Evolutionary conservation across 2,797 vertebrate species (phyloP).

Genomic region (Etheostoma perlongum): DNA sequence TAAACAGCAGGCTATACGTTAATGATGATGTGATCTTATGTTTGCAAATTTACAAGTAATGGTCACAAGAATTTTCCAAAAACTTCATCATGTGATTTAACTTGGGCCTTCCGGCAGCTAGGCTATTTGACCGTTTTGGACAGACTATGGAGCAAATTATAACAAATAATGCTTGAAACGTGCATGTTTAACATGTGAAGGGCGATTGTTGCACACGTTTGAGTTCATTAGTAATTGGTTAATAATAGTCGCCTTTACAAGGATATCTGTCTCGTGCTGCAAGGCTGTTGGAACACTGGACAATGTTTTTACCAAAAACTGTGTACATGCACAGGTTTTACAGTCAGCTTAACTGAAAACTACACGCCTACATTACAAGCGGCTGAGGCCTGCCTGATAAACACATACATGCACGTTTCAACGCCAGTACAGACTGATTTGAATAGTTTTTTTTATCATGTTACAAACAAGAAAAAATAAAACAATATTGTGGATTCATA

Average conservation of each 20-base stretch:
- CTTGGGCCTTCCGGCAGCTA: slow-evolving; percentile 3
- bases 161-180: slow-evolving; percentile 17
- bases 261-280: not conserved
- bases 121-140: slow-evolving; percentile 14
- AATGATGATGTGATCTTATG: not conserved
- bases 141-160: slow-evolving; percentile 10
- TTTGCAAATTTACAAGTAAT: not conserved
- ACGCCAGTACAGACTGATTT: not conserved
- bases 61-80: not conserved
- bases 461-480: slow-evolving; percentile 37
- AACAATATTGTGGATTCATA: not conserved
- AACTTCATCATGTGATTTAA: slow-evolving; percentile 24
- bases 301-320: not conserved
- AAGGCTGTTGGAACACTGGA: not conserved
- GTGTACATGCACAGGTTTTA: not conserved
- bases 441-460: slow-evolving; percentile 1
- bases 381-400: not conserved
- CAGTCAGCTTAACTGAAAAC: slow-evolving; percentile 15
- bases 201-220: not conserved
- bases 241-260: not conserved
- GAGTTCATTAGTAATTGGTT: not conserved
- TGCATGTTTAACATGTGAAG: slow-evolving; percentile 14
- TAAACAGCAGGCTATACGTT: not conserved
- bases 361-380: not conserved
- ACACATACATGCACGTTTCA: not conserved